A percentile compares a stretch with the other conserved stretches of the same genome.
These are phyloP conservation scores for Dioctria rufipes DNA, from an alignment of 2,888 invertebrate species.

Conservation along the genomic window DNA sequence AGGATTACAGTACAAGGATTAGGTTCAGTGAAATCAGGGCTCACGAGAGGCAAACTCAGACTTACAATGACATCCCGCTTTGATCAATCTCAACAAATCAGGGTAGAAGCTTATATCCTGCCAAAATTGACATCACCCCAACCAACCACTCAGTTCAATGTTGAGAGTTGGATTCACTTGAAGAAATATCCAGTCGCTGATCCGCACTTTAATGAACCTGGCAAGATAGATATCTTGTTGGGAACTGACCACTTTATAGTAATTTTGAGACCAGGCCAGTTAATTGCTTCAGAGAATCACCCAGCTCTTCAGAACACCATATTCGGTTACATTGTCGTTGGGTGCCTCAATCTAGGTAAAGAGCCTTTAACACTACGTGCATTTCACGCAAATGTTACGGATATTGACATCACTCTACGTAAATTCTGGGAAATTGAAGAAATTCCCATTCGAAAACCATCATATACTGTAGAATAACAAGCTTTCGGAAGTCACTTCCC, in stretches of 20 bases:
- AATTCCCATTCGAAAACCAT: background rate
- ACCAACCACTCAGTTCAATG: background rate
- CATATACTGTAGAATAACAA: background rate
- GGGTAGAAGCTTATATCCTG: background rate
- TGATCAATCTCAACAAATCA: background rate
- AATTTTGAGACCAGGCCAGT: background rate
- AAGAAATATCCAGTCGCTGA: background rate
- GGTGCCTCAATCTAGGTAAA: background rate
- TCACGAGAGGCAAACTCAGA: too few species aligned
- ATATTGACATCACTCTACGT: background rate
- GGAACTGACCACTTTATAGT: background rate
- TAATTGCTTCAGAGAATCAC: background rate
- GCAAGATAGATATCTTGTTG: background rate
- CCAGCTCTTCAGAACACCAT: slow-evolving; percentile 1
- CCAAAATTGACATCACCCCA: background rate
- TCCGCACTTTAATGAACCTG: background rate
- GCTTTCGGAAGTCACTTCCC: too few species aligned
- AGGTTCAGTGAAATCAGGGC: too few species aligned
- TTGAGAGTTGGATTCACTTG: background rate
- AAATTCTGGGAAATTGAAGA: slow-evolving; percentile 1
- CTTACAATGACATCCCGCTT: background rate
- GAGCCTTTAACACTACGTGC: background rate
- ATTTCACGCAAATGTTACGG: background rate
- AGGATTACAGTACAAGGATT: background rate
- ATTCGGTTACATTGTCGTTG: background rate